Evolutionary conservation across 2,113 vertebrate species (phyloP).

Genomic region (Scomber japonicus): DNA sequence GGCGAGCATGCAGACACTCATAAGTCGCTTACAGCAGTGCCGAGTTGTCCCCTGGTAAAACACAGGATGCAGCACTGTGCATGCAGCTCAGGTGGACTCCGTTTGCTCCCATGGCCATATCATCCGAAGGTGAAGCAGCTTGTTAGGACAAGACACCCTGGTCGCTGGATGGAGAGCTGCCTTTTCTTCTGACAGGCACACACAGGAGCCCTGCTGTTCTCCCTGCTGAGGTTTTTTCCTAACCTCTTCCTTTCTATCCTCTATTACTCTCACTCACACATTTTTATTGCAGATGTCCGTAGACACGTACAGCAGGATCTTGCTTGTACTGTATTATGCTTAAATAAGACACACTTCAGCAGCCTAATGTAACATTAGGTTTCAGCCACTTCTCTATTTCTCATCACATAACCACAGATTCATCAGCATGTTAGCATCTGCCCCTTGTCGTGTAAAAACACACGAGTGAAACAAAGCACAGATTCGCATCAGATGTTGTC

Average conservation of each 20-base stretch:
- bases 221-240: slow-evolving; percentile 17
- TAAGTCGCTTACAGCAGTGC: slow-evolving; percentile 37
- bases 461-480: slow-evolving; percentile 15
- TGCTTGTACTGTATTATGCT: not conserved
- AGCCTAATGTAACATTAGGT: not conserved
- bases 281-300: slow-evolving; percentile 19
- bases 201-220: slow-evolving; percentile 40
- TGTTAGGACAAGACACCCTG: slow-evolving; percentile 37
- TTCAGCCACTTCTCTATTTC: slow-evolving; percentile 26
- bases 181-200: slow-evolving; percentile 28
- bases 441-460: slow-evolving; percentile 30
- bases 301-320: not conserved
- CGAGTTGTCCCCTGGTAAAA: slow-evolving; percentile 25
- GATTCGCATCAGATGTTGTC: slow-evolving; percentile 14
- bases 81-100: slow-evolving; percentile 53
- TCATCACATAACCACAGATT: slow-evolving; percentile 12
- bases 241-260: not conserved
- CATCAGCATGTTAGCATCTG: slow-evolving; percentile 25
- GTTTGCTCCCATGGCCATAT: slow-evolving; percentile 48
- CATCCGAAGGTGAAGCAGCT: slow-evolving; percentile 61
- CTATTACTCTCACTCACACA: slow-evolving; percentile 18
- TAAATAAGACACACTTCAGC: slow-evolving; percentile 27
- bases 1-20: slow-evolving; percentile 48
- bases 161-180: slow-evolving; percentile 49
- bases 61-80: slow-evolving; percentile 51